Conservation (phyloP, 92 coral and sea anemone species). For the Scolanthus callimorphus region DNA sequence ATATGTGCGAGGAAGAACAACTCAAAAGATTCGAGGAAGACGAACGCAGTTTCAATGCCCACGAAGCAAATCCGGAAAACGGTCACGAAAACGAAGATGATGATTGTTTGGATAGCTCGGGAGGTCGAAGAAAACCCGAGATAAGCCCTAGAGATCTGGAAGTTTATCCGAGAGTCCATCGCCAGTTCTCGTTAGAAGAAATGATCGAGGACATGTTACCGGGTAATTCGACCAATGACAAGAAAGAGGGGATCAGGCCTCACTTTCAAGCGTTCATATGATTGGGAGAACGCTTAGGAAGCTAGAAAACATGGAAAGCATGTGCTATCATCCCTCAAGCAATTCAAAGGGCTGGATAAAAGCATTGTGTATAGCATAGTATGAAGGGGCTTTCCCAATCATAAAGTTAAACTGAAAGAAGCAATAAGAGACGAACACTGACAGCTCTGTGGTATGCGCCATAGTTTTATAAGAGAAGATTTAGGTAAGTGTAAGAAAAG, state of each 20-base stretch:
- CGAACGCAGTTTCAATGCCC: background rate
- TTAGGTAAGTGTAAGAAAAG: too few species aligned
- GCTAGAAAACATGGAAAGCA: too few species aligned
- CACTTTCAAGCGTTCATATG: slow-evolving; percentile 48
- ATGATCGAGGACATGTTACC: slow-evolving; percentile 71
- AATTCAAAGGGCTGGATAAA: too few species aligned
- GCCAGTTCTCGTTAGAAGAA: slow-evolving; percentile 56
- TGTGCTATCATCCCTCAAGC: too few species aligned
- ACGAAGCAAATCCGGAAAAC: background rate
- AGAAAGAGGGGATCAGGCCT: slow-evolving; percentile 10
- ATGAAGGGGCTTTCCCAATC: too few species aligned
- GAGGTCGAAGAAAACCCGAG: slow-evolving; percentile 11
- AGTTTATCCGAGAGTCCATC: slow-evolving; percentile 50
- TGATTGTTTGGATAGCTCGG: background rate
- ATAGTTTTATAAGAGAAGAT: too few species aligned
- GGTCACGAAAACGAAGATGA: background rate
- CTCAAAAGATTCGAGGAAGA: background rate
- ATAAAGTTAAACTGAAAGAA: too few species aligned
- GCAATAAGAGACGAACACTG: too few species aligned
- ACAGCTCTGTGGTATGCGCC: too few species aligned
- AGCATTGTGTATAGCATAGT: too few species aligned
- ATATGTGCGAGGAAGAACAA: background rate
- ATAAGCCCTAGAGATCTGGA: slow-evolving; percentile 18
- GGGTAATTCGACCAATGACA: slow-evolving; percentile 6
- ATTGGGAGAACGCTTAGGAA: too few species aligned